phyloP scores from a whole-genome alignment of 1,140 invertebrate genomes.

The Acyrthosiphon pisum region DNA sequence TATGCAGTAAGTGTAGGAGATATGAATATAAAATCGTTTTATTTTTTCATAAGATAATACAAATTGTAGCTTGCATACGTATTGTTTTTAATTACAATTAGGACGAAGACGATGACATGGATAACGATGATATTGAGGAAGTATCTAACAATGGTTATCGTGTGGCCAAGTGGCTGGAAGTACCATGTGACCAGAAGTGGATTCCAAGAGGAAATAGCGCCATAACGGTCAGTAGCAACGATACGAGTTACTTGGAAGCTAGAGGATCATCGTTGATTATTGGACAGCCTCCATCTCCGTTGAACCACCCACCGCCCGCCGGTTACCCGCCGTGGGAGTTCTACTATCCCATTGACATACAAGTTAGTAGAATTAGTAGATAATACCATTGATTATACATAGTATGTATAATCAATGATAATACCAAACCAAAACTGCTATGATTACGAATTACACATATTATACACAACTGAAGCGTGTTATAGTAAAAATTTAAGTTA shows the following conservation, averaged over 20 bases:
- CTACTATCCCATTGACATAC: slow-evolving; percentile 77
- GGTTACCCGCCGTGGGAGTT: slow-evolving; percentile 68
- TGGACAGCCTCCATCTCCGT: slow-evolving; percentile 68
- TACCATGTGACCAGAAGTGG: slow-evolving; percentile 61
- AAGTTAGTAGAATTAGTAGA: slow-evolving; percentile 64
- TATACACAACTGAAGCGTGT: no score
- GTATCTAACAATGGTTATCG: background rate
- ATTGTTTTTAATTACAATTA: background rate
- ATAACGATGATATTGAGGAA: slow-evolving; percentile 25
- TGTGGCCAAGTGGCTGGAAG: slow-evolving; percentile 51
- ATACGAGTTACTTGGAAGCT: slow-evolving; percentile 79
- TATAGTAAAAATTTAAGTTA: background rate
- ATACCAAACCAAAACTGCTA: background rate
- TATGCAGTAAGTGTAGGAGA: background rate
- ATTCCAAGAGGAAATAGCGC: slow-evolving; percentile 74
- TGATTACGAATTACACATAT: background rate
- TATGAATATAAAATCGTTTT: background rate
- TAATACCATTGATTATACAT: no score
- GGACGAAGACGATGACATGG: slow-evolving; percentile 41
- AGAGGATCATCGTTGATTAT: slow-evolving; percentile 78
- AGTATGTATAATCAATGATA: no score
- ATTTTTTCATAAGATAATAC: background rate
- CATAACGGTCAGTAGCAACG: slow-evolving; percentile 81
- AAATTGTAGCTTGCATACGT: background rate
- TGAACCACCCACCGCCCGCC: slow-evolving; percentile 64